Evolutionary conservation across 2,888 invertebrate genomes (phyloP), one percentile per base, ranked within the genome.

Genomic region (Tillus elongatus): DNA sequence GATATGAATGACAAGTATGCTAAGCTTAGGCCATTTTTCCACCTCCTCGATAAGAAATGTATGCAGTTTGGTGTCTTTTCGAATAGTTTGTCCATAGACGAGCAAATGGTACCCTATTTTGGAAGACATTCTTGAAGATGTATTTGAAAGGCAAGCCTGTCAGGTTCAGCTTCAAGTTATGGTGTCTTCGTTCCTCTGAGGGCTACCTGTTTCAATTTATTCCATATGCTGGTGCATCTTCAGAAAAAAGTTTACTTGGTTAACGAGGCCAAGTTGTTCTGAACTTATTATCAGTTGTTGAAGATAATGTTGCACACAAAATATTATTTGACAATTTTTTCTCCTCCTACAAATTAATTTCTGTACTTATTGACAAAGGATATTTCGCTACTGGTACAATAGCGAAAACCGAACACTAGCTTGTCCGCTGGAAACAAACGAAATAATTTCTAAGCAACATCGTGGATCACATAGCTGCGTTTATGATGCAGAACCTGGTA

Each of bases 121-220:
- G 26, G 26, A n/a, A n/a, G 11, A 10, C 26, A 26, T 11, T 4
- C 26, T 26, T 2, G 10, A 2, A 26, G 26, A n/a, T 10, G 11
- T 26, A 10, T 11, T n/a, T n/a, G n/a, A n/a, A n/a, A n/a, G n/a
- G n/a, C n/a, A n/a, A n/a, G n/a, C n/a, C n/a, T n/a, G n/a, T n/a
- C n/a, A n/a, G n/a, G n/a, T n/a, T n/a, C n/a, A 36, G 43, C 3
- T 43, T 41, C 30, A 41, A 42, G 15, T 8, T 41, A 15, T 41
- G 38, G 43, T 38, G 38, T 14, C 13, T 43, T 24, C 38, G 41
- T 36, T 39, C 34, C 12, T 10, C 33, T 10, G 28, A 27, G 14
- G 43, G 40, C n/a, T 43, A 40, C 24, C 19, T 40, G 9, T 42
- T 14, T 29, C 14, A 29, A 10, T 40, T 37, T 15, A 28, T 37